Evolutionary conservation across 2,113 vertebrate species (phyloP).

Genomic region (Silurus glanis): DNA sequence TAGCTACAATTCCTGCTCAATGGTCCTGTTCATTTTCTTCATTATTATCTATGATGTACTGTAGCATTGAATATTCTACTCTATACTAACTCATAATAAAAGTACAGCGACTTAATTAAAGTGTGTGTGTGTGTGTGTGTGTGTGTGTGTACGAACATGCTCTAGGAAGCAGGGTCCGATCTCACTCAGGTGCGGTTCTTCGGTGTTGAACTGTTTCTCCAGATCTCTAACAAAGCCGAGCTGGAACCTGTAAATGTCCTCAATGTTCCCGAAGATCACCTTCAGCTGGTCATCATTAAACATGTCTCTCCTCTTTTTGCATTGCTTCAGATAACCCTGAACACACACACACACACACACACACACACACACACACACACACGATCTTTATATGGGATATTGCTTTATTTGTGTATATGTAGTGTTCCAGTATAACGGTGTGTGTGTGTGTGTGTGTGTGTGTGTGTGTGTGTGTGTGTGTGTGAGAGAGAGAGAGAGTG

Average conservation of each 20-base stretch:
- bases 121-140: background rate
- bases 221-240: slow-evolving; percentile 95
- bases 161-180: slow-evolving; percentile 97
- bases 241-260: slow-evolving; percentile 98
- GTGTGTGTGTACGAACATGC: slow-evolving; percentile 73
- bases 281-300: slow-evolving; percentile 97
- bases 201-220: slow-evolving; percentile 98
- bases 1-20: background rate
- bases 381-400: background rate
- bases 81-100: background rate
- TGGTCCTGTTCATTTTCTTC: background rate
- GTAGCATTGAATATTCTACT: background rate
- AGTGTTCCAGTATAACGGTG: background rate
- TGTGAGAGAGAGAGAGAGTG: background rate
- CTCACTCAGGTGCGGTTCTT: slow-evolving; percentile 96
- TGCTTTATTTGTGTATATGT: slow-evolving; percentile 12
- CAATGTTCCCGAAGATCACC: slow-evolving; percentile 97
- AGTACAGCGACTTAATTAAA: background rate
- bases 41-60: background rate
- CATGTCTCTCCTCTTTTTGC: slow-evolving; percentile 97
- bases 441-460: background rate
- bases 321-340: slow-evolving; percentile 96
- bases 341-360: slow-evolving; percentile 50
- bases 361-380: slow-evolving; percentile 24
- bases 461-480: slow-evolving; percentile 7